phyloP scores from a whole-genome alignment of 2,797 vertebrate genomes.

The Tapera naevia region DNA sequence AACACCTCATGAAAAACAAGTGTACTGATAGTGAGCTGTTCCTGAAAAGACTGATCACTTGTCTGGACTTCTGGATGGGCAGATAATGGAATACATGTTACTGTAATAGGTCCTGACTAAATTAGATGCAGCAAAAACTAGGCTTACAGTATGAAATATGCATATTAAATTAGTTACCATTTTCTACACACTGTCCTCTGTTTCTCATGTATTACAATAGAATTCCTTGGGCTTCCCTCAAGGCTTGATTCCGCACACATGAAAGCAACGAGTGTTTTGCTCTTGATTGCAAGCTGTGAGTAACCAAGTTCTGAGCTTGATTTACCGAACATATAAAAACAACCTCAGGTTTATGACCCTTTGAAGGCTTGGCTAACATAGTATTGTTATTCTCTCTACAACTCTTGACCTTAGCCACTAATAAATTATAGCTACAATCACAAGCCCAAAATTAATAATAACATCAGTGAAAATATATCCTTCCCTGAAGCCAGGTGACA shows the following conservation, averaged over 20 bases:
- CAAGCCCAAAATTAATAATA: neutral
- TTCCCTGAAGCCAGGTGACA: neutral
- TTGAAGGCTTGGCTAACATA: neutral
- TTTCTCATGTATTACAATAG: neutral
- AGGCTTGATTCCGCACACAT: neutral
- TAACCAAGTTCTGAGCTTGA: neutral
- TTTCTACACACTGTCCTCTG: neutral
- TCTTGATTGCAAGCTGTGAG: neutral
- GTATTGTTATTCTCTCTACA: neutral
- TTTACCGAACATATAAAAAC: neutral
- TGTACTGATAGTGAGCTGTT: neutral
- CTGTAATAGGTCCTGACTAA: neutral
- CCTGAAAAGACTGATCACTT: neutral
- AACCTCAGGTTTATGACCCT: neutral
- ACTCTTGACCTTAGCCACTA: neutral
- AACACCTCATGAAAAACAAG: neutral
- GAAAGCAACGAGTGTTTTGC: neutral
- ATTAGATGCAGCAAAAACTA: neutral
- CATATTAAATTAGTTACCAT: neutral
- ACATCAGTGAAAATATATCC: neutral
- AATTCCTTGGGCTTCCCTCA: neutral
- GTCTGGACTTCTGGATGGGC: neutral
- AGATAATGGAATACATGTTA: neutral
- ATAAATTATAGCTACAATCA: neutral
- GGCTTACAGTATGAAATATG: neutral